phyloP scores from a whole-genome alignment of 2,113 vertebrate genomes.

The Lagenorhynchus albirostris region DNA sequence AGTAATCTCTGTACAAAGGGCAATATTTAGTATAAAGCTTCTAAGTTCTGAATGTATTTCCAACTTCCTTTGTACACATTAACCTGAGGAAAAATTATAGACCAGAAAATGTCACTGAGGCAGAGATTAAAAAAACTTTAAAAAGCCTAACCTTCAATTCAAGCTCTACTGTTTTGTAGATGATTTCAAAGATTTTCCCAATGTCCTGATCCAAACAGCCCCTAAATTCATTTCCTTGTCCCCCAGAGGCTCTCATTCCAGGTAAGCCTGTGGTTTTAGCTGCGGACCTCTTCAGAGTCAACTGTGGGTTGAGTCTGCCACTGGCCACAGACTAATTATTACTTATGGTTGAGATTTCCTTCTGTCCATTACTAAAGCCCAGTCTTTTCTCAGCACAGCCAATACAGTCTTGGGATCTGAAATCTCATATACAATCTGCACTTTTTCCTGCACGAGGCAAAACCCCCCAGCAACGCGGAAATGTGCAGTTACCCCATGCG shows the following conservation, averaged over 20 bases:
- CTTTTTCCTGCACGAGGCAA: conserved; percentile 61
- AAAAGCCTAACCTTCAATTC: background rate
- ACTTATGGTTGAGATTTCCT: conserved; percentile 25
- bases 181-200: background rate
- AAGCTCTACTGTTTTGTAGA: background rate
- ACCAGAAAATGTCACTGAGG: background rate
- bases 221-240: background rate
- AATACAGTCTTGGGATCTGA: conserved; percentile 44
- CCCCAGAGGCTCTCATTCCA: background rate
- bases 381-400: conserved; percentile 2
- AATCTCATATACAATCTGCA: conserved; percentile 73
- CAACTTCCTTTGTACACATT: background rate
- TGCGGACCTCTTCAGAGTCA: conserved; percentile 20
- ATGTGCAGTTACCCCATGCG: conserved; percentile 71
- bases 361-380: background rate
- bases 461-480: background rate
- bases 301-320: background rate
- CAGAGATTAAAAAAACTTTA: background rate
- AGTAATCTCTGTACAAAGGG: background rate
- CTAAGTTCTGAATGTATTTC: background rate
- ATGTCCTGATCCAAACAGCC: background rate
- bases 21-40: background rate
- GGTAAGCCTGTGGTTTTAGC: background rate
- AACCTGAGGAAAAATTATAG: background rate
- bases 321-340: background rate